phyloP scores from a whole-genome alignment of 1,140 invertebrate species.

The Drosophila azteca region DNA sequence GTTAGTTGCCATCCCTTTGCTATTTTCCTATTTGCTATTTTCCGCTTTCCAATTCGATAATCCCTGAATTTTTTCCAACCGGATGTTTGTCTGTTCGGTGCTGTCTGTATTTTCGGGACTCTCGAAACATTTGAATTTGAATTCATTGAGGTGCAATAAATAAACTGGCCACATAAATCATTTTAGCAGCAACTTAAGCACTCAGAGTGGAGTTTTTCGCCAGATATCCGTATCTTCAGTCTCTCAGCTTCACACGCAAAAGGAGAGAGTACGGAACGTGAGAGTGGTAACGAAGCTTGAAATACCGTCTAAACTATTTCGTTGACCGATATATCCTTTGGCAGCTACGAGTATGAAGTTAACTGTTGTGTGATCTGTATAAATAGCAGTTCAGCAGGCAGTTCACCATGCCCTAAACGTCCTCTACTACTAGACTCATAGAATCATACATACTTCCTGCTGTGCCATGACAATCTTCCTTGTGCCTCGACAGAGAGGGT shows the following conservation, averaged over 20 bases:
- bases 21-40: constrained; percentile 36
- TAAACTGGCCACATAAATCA: constrained; percentile 68
- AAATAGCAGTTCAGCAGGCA: too few species aligned
- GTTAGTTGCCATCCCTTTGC: constrained; percentile 20
- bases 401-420: too few species aligned
- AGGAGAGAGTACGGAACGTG: not conserved
- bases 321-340: too few species aligned
- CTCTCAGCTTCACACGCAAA: constrained; percentile 29
- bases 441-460: not conserved
- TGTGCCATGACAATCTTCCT: constrained; percentile 1
- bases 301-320: not conserved
- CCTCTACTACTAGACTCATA: constrained; percentile 12
- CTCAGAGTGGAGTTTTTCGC: constrained; percentile 42
- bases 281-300: not conserved
- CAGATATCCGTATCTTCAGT: constrained; percentile 27
- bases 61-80: constrained; percentile 31
- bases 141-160: constrained; percentile 72
- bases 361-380: too few species aligned
- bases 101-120: constrained; percentile 8
- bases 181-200: constrained; percentile 56
- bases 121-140: constrained; percentile 58
- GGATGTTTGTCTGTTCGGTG: constrained; percentile 19
- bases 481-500: constrained; percentile 6
- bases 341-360: too few species aligned
- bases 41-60: constrained; percentile 58